Evolutionary conservation across 2,888 invertebrate species (phyloP), one percentile per base, ranked within the genome.

Genomic region (Drosophila phalerata): DNA sequence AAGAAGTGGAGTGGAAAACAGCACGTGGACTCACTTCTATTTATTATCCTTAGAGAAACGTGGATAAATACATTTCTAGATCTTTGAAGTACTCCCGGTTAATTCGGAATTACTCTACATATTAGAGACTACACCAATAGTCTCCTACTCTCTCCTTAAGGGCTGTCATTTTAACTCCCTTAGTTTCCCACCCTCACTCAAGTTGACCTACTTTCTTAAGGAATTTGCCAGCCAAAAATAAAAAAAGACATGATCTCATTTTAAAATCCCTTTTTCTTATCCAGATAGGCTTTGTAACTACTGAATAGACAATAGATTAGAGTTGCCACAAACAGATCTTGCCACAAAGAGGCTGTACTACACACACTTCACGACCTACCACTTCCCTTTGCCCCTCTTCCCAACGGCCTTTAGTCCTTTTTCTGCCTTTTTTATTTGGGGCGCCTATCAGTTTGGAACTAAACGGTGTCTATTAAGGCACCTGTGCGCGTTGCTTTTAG

Each of bases 391-490:
- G 3, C 1, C 52, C 11, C n/a, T 13, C 34, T 32, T 1, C 48
- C 13, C 9, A 2, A 5, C 3, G 15, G 25, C 5, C 19, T 11
- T 15, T 6, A 11, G 32, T 45, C 30, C 11, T 17, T 17, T 11
- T n/a, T 6, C 22, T 25, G 45, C 11, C 15, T 13, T 19, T 19
- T 22, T 45, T 10, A 34, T n/a, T 22, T 22, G 4, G 22, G 17
- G 17, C 56, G 42, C 51, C 56, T 58, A 62, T 69, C 68, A 45
- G 63, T 40, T 37, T 19, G 52, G 15, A 28, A 34, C 57, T 71
- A 66, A 81, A 81, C 68, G 82, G 69, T 69, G 72, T 78, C 80
- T 76, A 72, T 76, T 72, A 77, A 71, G 64, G 81, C 88, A 85
- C 85, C 85, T 85, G 85, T 87, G 76, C 77, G 45, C 57, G 61